Conservation (phyloP, 2,888 invertebrate species). For the Eristalis arbustorum region DNA sequence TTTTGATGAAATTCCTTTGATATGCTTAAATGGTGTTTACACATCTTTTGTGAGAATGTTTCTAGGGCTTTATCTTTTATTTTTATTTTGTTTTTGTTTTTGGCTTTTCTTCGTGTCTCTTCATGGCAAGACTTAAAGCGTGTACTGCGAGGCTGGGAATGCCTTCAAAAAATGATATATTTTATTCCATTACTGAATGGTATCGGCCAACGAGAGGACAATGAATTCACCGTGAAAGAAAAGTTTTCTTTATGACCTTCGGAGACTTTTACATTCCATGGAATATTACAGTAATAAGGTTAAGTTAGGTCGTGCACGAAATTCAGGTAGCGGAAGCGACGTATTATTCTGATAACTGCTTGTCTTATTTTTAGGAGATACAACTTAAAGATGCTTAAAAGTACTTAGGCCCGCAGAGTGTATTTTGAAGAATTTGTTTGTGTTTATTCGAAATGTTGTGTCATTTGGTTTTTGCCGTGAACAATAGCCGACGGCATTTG, state of each 20-base stretch:
- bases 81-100: background rate
- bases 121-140: background rate
- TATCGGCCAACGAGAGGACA: background rate
- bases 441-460: background rate
- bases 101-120: background rate
- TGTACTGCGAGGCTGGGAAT: background rate
- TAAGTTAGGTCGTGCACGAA: background rate
- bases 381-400: background rate
- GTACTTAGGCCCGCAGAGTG: background rate
- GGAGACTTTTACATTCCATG: background rate
- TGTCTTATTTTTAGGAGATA: background rate
- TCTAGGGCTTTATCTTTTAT: background rate
- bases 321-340: background rate
- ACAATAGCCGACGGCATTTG: too few species aligned
- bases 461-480: too few species aligned
- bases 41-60: background rate
- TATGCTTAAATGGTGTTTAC: constrained; percentile 14
- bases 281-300: background rate
- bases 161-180: background rate
- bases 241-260: background rate
- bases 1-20: constrained; percentile 15
- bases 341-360: background rate
- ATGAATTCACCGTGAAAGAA: background rate
- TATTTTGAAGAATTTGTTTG: background rate
- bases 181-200: background rate